These are phyloP conservation scores for Parascotia fuliginaria DNA, from an alignment of 2,888 invertebrate species.

Conservation along the genomic window DNA sequence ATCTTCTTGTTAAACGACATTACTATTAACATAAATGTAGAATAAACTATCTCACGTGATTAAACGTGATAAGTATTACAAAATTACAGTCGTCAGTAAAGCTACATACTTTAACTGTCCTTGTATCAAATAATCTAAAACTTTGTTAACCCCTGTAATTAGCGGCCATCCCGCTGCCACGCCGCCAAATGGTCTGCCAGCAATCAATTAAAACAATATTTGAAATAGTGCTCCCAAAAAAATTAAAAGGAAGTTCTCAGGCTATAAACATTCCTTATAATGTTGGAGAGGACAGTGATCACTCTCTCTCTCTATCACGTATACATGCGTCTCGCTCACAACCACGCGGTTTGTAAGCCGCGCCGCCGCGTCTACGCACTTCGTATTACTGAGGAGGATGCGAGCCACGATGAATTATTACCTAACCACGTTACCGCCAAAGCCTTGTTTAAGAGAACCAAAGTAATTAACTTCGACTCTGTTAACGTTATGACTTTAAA, in stretches of 20 bases:
- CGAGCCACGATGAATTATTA: slow-evolving; percentile 74
- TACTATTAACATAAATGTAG: no score
- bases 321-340: slow-evolving; percentile 51
- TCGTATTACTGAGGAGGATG: slow-evolving; percentile 69
- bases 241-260: slow-evolving; percentile 75
- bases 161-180: slow-evolving; percentile 56
- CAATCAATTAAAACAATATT: slow-evolving; percentile 86
- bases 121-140: slow-evolving; percentile 63
- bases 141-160: slow-evolving; percentile 72
- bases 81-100: slow-evolving; percentile 69
- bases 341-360: slow-evolving; percentile 39
- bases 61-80: slow-evolving; percentile 64
- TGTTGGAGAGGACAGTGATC: slow-evolving; percentile 51
- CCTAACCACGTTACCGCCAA: slow-evolving; percentile 76
- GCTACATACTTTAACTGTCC: slow-evolving; percentile 50
- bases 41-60: slow-evolving; percentile 51
- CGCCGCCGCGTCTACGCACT: slow-evolving; percentile 79
- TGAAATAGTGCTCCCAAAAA: slow-evolving; percentile 81
- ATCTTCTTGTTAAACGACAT: no score
- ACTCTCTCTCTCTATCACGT: slow-evolving; percentile 45
- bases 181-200: slow-evolving; percentile 80
- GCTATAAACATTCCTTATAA: slow-evolving; percentile 79
- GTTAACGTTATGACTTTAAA: slow-evolving; percentile 72
- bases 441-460: slow-evolving; percentile 80
- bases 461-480: slow-evolving; percentile 82